These are phyloP conservation scores for Lydus trimaculatus DNA, from an alignment of 2,888 invertebrate species.

Conservation along the genomic window DNA sequence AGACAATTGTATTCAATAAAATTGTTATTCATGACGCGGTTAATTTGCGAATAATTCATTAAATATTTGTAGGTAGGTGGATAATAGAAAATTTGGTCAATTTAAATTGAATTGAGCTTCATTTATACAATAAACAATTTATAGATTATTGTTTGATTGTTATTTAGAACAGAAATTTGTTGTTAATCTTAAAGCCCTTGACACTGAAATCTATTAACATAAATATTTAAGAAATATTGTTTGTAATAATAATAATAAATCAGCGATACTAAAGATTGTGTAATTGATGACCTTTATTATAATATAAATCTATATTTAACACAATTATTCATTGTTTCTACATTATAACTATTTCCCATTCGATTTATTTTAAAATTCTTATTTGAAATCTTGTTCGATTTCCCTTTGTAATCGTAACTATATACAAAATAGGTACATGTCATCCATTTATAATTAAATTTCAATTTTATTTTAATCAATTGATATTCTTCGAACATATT, in stretches of 20 bases:
- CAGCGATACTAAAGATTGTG: not conserved
- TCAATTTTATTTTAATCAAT: not conserved
- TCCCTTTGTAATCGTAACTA: slow-evolving; percentile 7
- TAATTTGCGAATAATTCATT: not conserved
- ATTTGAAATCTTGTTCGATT: slow-evolving; percentile 3
- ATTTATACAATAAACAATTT: too few species aligned
- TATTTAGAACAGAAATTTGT: not conserved
- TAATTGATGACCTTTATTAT: not conserved
- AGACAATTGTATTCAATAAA: not conserved
- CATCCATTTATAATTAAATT: slow-evolving; percentile 1
- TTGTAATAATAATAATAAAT: not conserved
- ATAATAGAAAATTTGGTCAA: too few species aligned
- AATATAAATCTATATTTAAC: not conserved
- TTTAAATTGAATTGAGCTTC: too few species aligned
- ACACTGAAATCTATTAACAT: slow-evolving; percentile 6
- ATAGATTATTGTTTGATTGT: not conserved
- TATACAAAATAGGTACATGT: not conserved
- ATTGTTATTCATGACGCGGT: not conserved
- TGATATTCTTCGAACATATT: not conserved
- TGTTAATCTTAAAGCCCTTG: not conserved
- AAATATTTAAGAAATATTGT: not conserved
- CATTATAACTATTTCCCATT: not conserved
- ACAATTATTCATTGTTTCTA: slow-evolving; percentile 5
- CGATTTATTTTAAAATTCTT: slow-evolving; percentile 1
- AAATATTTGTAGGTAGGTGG: too few species aligned